Conservation (phyloP, 2,888 invertebrate genomes). For the Epinotia demarniana region DNA sequence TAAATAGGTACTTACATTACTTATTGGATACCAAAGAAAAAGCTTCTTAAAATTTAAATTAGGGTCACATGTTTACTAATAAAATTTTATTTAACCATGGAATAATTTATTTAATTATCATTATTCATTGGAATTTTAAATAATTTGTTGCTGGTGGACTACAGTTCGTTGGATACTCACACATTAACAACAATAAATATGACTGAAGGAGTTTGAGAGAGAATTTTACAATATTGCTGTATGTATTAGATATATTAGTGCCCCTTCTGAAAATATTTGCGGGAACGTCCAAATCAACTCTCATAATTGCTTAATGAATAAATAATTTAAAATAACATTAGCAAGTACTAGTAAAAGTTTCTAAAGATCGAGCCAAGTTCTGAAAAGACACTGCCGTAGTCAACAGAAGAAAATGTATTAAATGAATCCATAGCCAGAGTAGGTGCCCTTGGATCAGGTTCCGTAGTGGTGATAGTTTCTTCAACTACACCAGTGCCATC, state of each 20-base stretch:
- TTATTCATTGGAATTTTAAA: background rate
- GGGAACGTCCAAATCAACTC: background rate
- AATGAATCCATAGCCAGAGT: conserved; percentile 61
- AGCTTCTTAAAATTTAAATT: background rate
- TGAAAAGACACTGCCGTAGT: conserved; percentile 55
- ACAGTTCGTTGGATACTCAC: background rate
- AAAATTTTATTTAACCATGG: background rate
- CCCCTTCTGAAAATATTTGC: background rate
- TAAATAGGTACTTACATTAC: background rate
- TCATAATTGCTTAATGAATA: conserved; percentile 5
- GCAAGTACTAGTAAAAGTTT: conserved; percentile 64
- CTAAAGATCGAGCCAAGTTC: conserved; percentile 70
- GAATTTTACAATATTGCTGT: background rate
- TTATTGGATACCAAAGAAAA: background rate
- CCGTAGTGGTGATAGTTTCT: conserved; percentile 65
- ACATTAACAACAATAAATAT: background rate
- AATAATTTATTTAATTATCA: background rate
- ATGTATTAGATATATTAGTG: background rate
- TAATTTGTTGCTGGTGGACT: background rate
- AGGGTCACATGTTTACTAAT: background rate
- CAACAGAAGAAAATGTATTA: conserved; percentile 59
- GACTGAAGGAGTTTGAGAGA: background rate
- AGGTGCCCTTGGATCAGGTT: conserved; percentile 54
- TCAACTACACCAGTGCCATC: conserved; percentile 75
- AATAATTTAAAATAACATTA: conserved; percentile 20